Conservation (phyloP, 2,888 invertebrate genomes). For the Mystacides longicornis region DNA sequence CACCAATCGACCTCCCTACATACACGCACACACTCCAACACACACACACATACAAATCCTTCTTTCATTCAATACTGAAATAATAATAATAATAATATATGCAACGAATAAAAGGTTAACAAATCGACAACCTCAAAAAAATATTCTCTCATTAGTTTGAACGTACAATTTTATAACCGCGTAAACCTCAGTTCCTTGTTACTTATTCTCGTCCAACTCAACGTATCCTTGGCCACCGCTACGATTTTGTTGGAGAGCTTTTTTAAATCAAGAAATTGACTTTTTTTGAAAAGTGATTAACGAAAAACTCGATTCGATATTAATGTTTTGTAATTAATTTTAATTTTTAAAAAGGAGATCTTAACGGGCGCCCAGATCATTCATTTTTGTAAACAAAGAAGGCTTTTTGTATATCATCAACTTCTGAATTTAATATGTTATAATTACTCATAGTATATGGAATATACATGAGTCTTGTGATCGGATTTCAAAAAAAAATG, state of each 20-base stretch:
- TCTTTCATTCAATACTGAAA: slow-evolving; percentile 1
- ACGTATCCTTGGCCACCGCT: neutral
- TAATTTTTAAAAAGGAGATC: neutral
- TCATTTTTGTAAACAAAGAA: neutral
- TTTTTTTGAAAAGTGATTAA: neutral
- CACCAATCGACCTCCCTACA: slow-evolving; percentile 24
- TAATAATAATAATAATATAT: too few relatives aligned
- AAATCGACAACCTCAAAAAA: slow-evolving; percentile 1
- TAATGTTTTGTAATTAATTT: neutral
- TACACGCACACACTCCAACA: too few relatives aligned
- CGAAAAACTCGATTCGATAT: too few relatives aligned
- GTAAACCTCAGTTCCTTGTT: too few relatives aligned
- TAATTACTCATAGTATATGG: too few relatives aligned
- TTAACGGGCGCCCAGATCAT: too few relatives aligned
- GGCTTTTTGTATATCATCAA: too few relatives aligned
- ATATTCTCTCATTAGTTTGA: neutral
- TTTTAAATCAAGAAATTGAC: neutral
- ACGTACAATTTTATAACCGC: neutral
- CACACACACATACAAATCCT: too few relatives aligned
- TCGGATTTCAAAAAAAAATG: too few relatives aligned
- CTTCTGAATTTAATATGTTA: too few relatives aligned
- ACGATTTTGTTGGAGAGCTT: neutral
- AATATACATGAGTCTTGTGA: too few relatives aligned
- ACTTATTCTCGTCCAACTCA: neutral
- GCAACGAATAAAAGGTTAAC: neutral